Conservation (phyloP, 2,113 vertebrate genomes). For the Monopterus albus region DNA sequence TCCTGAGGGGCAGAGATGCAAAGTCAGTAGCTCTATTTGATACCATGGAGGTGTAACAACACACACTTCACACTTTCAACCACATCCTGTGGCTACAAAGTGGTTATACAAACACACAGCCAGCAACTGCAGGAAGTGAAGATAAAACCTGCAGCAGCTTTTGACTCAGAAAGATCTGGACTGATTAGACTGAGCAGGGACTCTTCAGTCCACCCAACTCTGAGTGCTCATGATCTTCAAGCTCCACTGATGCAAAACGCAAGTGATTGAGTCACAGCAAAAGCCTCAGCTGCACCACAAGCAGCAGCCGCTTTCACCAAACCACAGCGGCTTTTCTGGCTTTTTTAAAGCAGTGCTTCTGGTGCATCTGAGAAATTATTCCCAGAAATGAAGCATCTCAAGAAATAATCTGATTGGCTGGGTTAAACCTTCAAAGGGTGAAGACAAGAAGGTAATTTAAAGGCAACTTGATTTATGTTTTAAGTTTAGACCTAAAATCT, state of each 20-base stretch:
- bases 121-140: conserved; percentile 35
- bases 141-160: conserved; percentile 1
- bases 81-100: conserved; percentile 36
- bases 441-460: no score
- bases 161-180: rapidly evolving
- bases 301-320: not conserved
- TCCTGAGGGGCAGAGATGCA: no score
- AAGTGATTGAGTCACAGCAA: not conserved
- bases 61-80: not conserved
- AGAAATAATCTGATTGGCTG: not conserved
- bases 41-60: not conserved
- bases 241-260: not conserved
- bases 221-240: rapidly evolving
- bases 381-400: not conserved
- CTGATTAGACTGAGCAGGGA: not conserved
- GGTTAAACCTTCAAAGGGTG: not conserved
- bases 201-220: not conserved
- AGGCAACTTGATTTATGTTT: no score
- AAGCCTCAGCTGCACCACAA: conserved; percentile 18
- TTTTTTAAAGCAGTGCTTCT: not conserved
- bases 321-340: conserved; percentile 4
- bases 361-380: not conserved
- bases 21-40: not conserved
- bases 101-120: conserved; percentile 10
- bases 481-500: no score